Conservation (phyloP, 2,888 invertebrate genomes). For the Pyrrhosoma nymphula region DNA sequence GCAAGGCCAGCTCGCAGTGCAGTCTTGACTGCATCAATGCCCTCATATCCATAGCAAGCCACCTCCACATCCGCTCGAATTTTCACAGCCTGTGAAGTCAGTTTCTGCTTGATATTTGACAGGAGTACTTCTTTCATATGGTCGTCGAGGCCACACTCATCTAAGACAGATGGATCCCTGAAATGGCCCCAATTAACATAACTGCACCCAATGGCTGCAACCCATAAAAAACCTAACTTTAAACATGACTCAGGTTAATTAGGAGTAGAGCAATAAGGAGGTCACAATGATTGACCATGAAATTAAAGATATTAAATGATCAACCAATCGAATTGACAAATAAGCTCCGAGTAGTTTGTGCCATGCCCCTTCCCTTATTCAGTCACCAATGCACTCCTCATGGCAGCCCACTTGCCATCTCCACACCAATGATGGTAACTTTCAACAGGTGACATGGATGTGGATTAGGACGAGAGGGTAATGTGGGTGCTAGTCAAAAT, state of each 20-base stretch:
- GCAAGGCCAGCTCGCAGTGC: constrained; percentile 94
- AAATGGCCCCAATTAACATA: constrained; percentile 72
- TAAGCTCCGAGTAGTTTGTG: too few relatives aligned
- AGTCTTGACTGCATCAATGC: constrained; percentile 98
- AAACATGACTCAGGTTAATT: background rate
- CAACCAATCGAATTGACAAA: too few relatives aligned
- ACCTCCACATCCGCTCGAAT: constrained; percentile 96
- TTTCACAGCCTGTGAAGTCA: constrained; percentile 98
- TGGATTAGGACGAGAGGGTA: too few relatives aligned
- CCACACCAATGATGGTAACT: too few relatives aligned
- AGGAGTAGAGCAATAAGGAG: background rate
- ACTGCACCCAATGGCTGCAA: constrained; percentile 51
- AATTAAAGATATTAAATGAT: too few relatives aligned
- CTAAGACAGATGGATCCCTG: constrained; percentile 96
- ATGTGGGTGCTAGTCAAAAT: too few relatives aligned
- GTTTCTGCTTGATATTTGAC: constrained; percentile 95
- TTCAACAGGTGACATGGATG: too few relatives aligned
- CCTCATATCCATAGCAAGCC: constrained; percentile 97
- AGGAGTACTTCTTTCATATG: constrained; percentile 94
- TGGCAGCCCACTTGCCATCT: too few relatives aligned
- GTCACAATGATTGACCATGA: too few relatives aligned
- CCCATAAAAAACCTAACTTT: constrained; percentile 43
- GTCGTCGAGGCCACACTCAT: constrained; percentile 97
- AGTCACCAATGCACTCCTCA: too few relatives aligned
- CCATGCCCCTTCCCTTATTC: too few relatives aligned